Conservation (phyloP, 2,888 invertebrate species). For the Metalampra italica region DNA sequence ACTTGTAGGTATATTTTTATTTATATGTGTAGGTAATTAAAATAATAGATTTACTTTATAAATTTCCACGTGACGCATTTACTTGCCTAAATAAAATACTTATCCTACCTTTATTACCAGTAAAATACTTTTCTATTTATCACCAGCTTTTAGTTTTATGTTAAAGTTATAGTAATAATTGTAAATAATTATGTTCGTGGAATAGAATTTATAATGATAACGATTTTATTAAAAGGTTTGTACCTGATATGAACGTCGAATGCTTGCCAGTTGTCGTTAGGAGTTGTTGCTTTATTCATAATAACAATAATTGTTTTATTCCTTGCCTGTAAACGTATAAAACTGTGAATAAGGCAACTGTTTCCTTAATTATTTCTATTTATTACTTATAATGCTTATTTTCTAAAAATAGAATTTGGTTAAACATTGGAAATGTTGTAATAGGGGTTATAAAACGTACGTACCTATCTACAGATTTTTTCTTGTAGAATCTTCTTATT, state of each 20-base stretch:
- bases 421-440: slow-evolving; percentile 29
- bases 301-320: no score
- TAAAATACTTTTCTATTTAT: slow-evolving; percentile 72
- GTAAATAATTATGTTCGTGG: slow-evolving; percentile 51
- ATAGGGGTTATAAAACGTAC: slow-evolving; percentile 8
- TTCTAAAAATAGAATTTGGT: slow-evolving; percentile 12
- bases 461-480: no score
- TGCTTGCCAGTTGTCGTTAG: slow-evolving; percentile 17
- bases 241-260: slow-evolving; percentile 43
- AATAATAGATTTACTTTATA: slow-evolving; percentile 25
- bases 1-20: slow-evolving; percentile 27
- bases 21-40: slow-evolving; percentile 27
- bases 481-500: no score
- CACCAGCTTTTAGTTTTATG: slow-evolving; percentile 63
- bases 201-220: slow-evolving; percentile 29
- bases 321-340: no score
- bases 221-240: slow-evolving; percentile 39
- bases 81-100: slow-evolving; percentile 48
- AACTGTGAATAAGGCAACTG: background rate
- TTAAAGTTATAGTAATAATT: slow-evolving; percentile 40
- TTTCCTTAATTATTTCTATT: background rate
- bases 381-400: background rate
- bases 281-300: background rate
- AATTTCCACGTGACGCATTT: slow-evolving; percentile 48
- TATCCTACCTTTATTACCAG: slow-evolving; percentile 54